phyloP scores from a whole-genome alignment of 2,888 invertebrate species.

The Tinea pellionella region DNA sequence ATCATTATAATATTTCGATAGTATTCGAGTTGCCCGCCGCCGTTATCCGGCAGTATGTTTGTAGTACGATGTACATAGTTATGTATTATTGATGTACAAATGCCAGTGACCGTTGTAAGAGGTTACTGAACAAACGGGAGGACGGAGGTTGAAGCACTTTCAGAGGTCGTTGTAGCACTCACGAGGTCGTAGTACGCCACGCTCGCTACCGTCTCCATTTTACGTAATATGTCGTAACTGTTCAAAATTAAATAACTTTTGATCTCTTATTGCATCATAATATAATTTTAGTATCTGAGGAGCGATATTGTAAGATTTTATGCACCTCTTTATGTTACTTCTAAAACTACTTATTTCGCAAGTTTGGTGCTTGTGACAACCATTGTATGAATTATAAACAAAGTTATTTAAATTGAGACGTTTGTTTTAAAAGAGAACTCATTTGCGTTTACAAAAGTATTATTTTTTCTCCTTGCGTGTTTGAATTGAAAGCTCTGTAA shows the following conservation, averaged over 20 bases:
- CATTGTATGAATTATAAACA: conserved; percentile 18
- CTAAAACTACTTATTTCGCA: not conserved
- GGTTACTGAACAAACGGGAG: conserved; percentile 10
- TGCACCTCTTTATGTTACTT: not conserved
- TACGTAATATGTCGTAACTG: conserved; percentile 10
- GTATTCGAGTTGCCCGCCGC: not conserved
- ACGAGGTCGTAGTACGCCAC: conserved; percentile 8
- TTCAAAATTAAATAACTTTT: conserved; percentile 4
- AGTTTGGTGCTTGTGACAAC: not conserved
- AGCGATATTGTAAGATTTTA: not conserved
- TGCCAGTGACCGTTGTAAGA: conserved; percentile 9
- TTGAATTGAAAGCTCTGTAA: conserved; percentile 62
- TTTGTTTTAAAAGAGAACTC: conserved; percentile 56
- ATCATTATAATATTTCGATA: not conserved
- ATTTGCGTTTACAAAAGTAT: conserved; percentile 64
- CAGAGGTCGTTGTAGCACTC: conserved; percentile 13
- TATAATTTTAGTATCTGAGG: not conserved
- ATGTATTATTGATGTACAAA: conserved; percentile 2
- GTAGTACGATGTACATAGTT: not conserved
- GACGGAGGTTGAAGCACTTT: conserved; percentile 12
- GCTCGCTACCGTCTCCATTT: not conserved
- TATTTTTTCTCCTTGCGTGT: conserved; percentile 47
- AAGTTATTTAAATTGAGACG: conserved; percentile 52
- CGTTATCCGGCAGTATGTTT: not conserved
- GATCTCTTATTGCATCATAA: not conserved